These are phyloP conservation scores for Araneus ventricosus DNA, from an alignment of 1,140 invertebrate species.

Conservation along the genomic window DNA sequence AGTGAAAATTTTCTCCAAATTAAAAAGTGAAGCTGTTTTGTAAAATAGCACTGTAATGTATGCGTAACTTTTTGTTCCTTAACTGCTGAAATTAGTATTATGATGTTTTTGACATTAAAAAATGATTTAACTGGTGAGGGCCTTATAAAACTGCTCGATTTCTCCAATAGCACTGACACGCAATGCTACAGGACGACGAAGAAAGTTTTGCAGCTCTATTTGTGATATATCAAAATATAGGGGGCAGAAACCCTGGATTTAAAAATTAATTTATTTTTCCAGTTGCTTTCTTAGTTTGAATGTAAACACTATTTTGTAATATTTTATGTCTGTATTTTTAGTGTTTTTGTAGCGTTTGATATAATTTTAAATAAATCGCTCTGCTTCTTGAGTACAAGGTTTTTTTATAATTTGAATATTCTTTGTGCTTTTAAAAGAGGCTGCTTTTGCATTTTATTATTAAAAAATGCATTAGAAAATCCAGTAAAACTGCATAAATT, in stretches of 20 bases:
- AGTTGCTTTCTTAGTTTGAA: background rate
- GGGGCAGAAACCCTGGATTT: background rate
- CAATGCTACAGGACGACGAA: background rate
- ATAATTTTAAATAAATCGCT: background rate
- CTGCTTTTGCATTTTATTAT: background rate
- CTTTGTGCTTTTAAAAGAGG: background rate
- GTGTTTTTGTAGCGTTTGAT: constrained; percentile 8
- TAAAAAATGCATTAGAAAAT: background rate
- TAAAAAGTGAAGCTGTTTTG: no score
- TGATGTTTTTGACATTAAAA: background rate
- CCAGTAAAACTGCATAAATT: background rate
- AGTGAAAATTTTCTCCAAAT: no score
- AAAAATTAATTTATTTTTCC: constrained; percentile 18
- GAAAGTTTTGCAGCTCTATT: background rate
- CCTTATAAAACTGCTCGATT: background rate
- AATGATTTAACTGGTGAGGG: background rate
- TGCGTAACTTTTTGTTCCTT: no score
- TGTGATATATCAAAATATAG: background rate
- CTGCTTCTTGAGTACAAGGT: background rate
- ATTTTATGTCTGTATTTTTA: background rate
- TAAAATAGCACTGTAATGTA: no score
- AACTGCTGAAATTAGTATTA: no score
- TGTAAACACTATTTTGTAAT: constrained; percentile 2
- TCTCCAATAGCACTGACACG: background rate
- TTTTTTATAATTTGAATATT: background rate